A percentile compares a stretch with the other conserved stretches of the same genome.
Evolutionary conservation across 2,888 invertebrate species (phyloP).

Genomic region (Eledona agricola): DNA sequence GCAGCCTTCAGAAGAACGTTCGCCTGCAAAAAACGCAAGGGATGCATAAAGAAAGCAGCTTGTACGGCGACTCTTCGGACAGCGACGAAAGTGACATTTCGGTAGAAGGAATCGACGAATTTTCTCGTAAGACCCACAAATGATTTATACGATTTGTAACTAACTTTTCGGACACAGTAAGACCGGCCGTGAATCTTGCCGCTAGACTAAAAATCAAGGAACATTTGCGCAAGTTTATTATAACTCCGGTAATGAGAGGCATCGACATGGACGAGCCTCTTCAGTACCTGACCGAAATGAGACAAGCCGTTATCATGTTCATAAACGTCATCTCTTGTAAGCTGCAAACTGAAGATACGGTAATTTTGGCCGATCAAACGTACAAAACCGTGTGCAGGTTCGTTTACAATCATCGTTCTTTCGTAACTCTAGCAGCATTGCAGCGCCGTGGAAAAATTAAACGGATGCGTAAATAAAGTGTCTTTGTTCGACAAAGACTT

Average conservation of each 20-base stretch:
- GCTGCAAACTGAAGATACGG: constrained; percentile 60
- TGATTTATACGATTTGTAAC: not conserved
- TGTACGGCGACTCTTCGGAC: not conserved
- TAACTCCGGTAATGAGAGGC: constrained; percentile 68
- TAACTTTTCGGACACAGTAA: constrained; percentile 54
- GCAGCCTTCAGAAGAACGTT: constrained; percentile 50
- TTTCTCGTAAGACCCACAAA: constrained; percentile 29
- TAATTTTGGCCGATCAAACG: constrained; percentile 65
- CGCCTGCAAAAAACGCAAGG: constrained; percentile 36
- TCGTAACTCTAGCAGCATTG: not conserved
- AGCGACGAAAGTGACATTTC: constrained; percentile 4
- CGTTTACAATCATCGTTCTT: not conserved
- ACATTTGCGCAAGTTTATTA: constrained; percentile 67
- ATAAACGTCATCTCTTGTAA: constrained; percentile 67
- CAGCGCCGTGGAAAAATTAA: constrained; percentile 51
- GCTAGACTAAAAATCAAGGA: constrained; percentile 60
- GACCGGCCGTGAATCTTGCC: constrained; percentile 64
- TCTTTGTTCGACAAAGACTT: constrained; percentile 77
- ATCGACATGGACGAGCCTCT: constrained; percentile 74
- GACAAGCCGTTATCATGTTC: constrained; percentile 75
- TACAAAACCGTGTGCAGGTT: constrained; percentile 65
- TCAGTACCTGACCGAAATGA: constrained; percentile 77
- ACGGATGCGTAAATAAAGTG: constrained; percentile 73
- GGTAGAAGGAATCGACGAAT: constrained; percentile 34
- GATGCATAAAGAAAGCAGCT: not conserved